Evolutionary conservation across 2,113 vertebrate species (phyloP).

Genomic region (Callorhinus ursinus): DNA sequence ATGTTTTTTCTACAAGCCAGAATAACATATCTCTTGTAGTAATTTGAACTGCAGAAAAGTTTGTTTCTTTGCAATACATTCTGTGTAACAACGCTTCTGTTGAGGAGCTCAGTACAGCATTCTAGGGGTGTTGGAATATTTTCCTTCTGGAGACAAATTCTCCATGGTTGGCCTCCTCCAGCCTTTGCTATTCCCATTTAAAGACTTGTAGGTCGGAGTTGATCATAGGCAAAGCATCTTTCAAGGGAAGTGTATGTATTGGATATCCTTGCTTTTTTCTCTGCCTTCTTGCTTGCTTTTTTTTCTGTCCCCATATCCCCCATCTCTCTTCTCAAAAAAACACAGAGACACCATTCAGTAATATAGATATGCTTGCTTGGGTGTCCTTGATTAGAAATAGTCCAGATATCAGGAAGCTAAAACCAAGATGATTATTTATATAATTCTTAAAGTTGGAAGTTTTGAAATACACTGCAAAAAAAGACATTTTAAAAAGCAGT

Average conservation of each 20-base stretch:
- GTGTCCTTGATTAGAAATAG: not conserved
- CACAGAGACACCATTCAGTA: not conserved
- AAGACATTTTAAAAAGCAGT: not conserved
- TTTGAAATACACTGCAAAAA: not conserved
- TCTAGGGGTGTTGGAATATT: not conserved
- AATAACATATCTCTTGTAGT: not conserved
- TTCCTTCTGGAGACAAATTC: not conserved
- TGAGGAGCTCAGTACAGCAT: not conserved
- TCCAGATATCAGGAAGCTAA: conserved; percentile 23
- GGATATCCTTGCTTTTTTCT: not conserved
- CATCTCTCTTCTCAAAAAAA: not conserved
- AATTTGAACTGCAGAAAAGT: not conserved
- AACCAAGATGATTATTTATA: not conserved
- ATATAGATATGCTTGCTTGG: not conserved
- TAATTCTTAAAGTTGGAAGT: not conserved
- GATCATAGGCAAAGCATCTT: not conserved
- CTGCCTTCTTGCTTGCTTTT: not conserved
- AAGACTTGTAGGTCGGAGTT: not conserved
- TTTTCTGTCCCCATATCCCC: too few relatives aligned
- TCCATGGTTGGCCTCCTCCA: not conserved
- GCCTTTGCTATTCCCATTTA: not conserved
- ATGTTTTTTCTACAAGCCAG: not conserved
- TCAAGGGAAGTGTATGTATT: not conserved
- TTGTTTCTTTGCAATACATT: not conserved
- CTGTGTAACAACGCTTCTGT: not conserved